Conservation (phyloP, 2,797 vertebrate species). For the Sebastes minor region DNA sequence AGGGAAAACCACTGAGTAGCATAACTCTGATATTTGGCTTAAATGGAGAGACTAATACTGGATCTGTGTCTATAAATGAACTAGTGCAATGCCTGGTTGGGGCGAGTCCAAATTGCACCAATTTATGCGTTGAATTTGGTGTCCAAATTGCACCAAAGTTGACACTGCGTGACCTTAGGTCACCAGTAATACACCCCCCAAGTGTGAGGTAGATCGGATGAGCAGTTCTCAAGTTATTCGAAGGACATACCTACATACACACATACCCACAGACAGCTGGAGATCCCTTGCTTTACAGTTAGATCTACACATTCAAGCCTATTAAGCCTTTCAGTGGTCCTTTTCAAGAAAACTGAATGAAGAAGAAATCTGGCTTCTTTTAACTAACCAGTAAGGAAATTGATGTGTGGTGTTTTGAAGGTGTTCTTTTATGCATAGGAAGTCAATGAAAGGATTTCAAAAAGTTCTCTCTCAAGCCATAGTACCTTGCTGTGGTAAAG, state of each 20-base stretch:
- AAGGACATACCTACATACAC: not conserved
- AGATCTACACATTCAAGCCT: slow-evolving; percentile 16
- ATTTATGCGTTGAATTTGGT: too few relatives aligned
- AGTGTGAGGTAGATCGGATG: not conserved
- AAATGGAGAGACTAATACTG: not conserved
- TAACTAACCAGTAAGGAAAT: not conserved
- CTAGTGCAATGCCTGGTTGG: not conserved
- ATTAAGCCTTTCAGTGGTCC: not conserved
- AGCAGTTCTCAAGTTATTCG: not conserved
- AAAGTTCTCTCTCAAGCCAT: slow-evolving; percentile 71
- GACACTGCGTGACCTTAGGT: not conserved
- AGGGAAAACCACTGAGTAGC: not conserved
- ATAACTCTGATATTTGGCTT: not conserved
- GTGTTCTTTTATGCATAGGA: slow-evolving; percentile 40
- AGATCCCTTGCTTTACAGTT: not conserved
- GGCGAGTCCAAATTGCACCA: too few relatives aligned
- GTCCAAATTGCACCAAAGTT: not conserved
- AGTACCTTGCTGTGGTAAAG: slow-evolving; percentile 49
- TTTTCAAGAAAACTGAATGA: not conserved
- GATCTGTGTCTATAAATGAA: slow-evolving; percentile 26
- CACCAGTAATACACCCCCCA: too few relatives aligned
- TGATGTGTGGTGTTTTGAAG: slow-evolving; percentile 17
- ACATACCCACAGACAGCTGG: not conserved
- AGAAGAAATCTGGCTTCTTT: not conserved
- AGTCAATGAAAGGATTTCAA: slow-evolving; percentile 1